Evolutionary conservation across 2,113 vertebrate species (phyloP).

Genomic region (Tragelaphus buxtoni): DNA sequence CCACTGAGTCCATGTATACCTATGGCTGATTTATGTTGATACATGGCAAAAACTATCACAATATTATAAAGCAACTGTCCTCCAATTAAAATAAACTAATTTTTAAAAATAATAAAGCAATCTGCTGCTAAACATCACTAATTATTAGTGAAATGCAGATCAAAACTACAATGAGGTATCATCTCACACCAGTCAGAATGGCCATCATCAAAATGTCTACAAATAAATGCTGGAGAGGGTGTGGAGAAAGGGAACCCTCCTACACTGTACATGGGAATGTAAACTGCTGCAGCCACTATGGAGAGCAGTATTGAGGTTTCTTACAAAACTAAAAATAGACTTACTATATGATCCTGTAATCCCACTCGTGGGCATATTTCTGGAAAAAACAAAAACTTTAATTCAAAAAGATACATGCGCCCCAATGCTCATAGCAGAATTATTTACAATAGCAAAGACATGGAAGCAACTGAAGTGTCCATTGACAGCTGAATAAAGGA

Average conservation of each 20-base stretch:
- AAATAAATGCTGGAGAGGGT: not conserved
- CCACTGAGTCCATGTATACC: not conserved
- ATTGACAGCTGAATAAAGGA: not conserved
- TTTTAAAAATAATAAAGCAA: not conserved
- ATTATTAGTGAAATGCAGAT: not conserved
- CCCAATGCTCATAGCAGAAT: not conserved
- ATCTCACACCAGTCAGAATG: not conserved
- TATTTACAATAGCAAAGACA: not conserved
- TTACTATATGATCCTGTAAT: not conserved
- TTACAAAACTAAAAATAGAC: not conserved
- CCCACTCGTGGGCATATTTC: not conserved
- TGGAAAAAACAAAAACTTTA: not conserved
- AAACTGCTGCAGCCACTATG: not conserved
- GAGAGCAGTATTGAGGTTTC: not conserved
- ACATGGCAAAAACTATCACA: not conserved
- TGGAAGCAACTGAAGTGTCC: not conserved
- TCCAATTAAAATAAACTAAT: not conserved
- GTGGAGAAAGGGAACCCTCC: not conserved
- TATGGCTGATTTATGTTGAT: not conserved
- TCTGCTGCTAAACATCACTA: not conserved
- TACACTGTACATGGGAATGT: not conserved
- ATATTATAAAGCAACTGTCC: not conserved
- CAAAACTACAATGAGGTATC: not conserved
- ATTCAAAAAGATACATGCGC: not conserved
- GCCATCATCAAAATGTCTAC: not conserved